phyloP scores from a whole-genome alignment of 1,140 invertebrate genomes.

The Drosophila sturtevanti region DNA sequence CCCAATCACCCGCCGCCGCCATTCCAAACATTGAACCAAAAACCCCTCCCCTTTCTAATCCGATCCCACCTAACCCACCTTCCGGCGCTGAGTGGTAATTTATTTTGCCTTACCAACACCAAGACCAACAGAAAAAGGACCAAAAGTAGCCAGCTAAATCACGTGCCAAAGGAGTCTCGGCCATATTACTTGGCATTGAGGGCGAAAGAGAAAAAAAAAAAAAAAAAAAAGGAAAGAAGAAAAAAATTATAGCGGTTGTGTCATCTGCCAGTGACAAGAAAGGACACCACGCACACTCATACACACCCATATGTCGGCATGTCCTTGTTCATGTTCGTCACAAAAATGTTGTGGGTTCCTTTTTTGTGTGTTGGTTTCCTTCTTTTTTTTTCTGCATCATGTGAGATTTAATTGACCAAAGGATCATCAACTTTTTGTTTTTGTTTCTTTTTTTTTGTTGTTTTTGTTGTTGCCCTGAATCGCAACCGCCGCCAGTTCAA shows the following conservation, averaged over 20 bases:
- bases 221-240: background rate
- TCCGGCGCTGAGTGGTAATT: constrained; percentile 61
- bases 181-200: constrained; percentile 68
- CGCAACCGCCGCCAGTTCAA: background rate
- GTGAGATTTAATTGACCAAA: constrained; percentile 77
- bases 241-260: constrained; percentile 8
- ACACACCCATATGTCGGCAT: constrained; percentile 32
- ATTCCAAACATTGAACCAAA: too few species aligned
- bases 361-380: background rate
- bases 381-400: constrained; percentile 31
- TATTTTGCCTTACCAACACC: constrained; percentile 63
- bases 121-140: constrained; percentile 20
- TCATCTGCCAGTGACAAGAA: constrained; percentile 64
- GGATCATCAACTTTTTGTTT: constrained; percentile 56
- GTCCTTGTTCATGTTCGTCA: constrained; percentile 13
- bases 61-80: background rate
- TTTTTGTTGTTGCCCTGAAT: background rate
- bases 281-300: constrained; percentile 21
- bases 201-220: background rate
- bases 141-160: constrained; percentile 20
- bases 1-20: too few species aligned
- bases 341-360: constrained; percentile 24
- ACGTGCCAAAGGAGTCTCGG: background rate
- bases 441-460: background rate
- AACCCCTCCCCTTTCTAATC: background rate